Evolutionary conservation across 2,113 vertebrate genomes (phyloP).

Genomic region (Deroptyus accipitrinus): DNA sequence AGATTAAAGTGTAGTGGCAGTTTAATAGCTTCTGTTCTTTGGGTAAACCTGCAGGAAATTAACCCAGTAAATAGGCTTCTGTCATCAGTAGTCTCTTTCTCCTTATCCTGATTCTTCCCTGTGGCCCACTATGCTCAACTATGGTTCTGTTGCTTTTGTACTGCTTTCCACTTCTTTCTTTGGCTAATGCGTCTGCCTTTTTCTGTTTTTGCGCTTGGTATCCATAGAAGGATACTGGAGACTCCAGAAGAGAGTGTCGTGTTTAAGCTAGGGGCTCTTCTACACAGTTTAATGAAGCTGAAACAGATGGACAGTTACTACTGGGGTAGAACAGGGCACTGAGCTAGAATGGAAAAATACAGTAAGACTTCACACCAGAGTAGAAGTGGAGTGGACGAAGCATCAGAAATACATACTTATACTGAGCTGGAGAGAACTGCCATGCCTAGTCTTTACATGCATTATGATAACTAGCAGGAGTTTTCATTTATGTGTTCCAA

Average conservation of each 20-base stretch:
- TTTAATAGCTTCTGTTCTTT: background rate
- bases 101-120: background rate
- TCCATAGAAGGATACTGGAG: background rate
- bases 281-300: background rate
- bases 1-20: background rate
- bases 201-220: background rate
- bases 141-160: background rate
- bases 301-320: background rate
- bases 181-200: background rate
- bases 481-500: background rate
- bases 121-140: fast-evolving
- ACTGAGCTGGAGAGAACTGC: background rate
- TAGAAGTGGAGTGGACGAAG: background rate
- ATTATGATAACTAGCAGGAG: background rate
- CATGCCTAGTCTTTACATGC: background rate
- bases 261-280: background rate
- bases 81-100: background rate
- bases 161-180: background rate
- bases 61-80: background rate
- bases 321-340: background rate
- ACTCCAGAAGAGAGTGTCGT: background rate
- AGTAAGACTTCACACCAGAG: background rate
- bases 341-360: background rate
- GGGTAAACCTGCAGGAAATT: background rate
- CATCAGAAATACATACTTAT: background rate